Base-by-base conservation (phyloP, 2,888 invertebrate species). In the Parnassius glacialis region DNA sequence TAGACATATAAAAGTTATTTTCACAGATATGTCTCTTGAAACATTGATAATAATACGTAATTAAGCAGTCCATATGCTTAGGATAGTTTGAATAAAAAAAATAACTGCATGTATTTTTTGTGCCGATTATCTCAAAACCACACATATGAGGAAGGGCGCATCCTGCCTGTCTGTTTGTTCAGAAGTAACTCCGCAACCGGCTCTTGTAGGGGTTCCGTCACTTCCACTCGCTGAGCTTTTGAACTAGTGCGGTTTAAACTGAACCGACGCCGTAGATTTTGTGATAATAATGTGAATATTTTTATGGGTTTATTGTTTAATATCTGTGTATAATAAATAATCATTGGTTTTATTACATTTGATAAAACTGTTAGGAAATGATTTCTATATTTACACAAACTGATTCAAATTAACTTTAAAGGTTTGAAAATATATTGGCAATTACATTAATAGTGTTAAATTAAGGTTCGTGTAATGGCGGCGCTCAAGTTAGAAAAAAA, bases 181-280 rank as follows among this genome's bases (percentile, higher is more conserved):
- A 60, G 59, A 45, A 59, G 60, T 44, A 57, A 57, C 53, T 62
- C 66, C 67, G 65, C 65, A 68, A 66, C 64, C 64, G 64, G 62
- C 72, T 60, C 64, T 79, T 76, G 68, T 80, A 76, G 12, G 79
- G 79, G 64, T 67, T 76, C 79, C 69, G 67, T 76, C 72, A 67
- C 64, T 79, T 79, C 78, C 79, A 76, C 70, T 67, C 68, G 57
- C 50, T 66, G 68, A 59, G 42, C 69, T 61, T 65, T 69, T 75
- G 73, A 74, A 55, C 61, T 63, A 72, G 70, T 69, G 70, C 67
- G 70, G 67, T 67, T 52, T 64, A 55, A 64, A 52, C 47, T 55
- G 66, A 63, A 59, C 55, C 67, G 73, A 69, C 66, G 57, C 60
- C 42, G n/a, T 67, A 66, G 64, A 66, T 67, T 43, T 41, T 43